Evolutionary conservation across 2,113 vertebrate genomes (phyloP).

Genomic region (Meriones unguiculatus): DNA sequence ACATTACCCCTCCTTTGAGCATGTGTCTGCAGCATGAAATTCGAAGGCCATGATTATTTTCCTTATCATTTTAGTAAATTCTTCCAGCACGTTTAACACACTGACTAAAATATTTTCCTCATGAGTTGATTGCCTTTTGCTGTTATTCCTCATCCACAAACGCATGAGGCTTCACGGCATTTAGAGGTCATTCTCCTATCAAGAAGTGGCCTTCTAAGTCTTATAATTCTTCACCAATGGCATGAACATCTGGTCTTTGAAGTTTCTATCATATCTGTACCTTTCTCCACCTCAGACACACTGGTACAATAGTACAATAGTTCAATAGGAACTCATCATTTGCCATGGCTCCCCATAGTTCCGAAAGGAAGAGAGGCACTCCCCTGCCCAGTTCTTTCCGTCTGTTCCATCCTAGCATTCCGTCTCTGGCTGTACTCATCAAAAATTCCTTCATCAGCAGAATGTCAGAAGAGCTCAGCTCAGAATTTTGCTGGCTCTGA

Average conservation of each 20-base stretch:
- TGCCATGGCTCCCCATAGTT: constrained; percentile 12
- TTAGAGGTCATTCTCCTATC: not conserved
- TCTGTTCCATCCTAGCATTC: not conserved
- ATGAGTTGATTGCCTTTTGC: not conserved
- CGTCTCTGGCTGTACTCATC: not conserved
- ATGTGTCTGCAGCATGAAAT: not conserved
- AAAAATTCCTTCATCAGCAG: constrained; percentile 74
- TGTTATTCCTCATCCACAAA: not conserved
- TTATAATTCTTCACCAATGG: not conserved
- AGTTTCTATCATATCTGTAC: not conserved
- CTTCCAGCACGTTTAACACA: not conserved
- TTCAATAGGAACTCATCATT: not conserved
- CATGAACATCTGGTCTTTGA: not conserved
- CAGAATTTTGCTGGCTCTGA: constrained; percentile 64
- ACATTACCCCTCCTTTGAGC: not conserved
- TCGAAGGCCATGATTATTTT: not conserved
- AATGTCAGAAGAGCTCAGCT: constrained; percentile 69
- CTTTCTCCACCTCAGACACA: constrained; percentile 45
- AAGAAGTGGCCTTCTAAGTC: not conserved
- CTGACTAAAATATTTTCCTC: constrained; percentile 26
- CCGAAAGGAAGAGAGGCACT: not conserved
- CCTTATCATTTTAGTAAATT: not conserved
- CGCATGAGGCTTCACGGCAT: not conserved
- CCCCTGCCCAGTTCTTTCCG: not conserved
- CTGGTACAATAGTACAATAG: not conserved